Conservation (phyloP, 2,797 vertebrate genomes). For the Premnoplex brunnescens region DNA sequence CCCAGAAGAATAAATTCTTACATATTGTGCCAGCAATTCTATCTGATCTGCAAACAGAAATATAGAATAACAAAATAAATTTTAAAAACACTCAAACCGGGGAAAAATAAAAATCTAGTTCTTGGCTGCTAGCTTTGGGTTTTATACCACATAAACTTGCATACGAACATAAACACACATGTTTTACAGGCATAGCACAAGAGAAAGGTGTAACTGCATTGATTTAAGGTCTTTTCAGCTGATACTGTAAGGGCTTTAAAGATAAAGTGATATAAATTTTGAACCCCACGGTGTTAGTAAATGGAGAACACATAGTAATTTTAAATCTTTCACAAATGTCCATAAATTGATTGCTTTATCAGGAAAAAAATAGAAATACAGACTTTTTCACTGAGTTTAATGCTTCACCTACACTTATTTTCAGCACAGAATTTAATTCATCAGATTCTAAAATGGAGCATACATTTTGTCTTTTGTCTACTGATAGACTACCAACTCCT, state of each 20-base stretch:
- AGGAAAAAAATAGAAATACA: accelerated
- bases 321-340: not conserved
- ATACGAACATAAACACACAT: accelerated
- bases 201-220: not conserved
- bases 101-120: not conserved
- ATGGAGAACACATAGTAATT: not conserved
- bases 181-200: not conserved
- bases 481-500: not conserved
- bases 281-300: not conserved
- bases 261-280: not conserved
- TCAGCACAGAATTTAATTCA: not conserved
- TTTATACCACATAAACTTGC: not conserved
- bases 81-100: not conserved
- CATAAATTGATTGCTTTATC: not conserved
- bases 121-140: not conserved
- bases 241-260: not conserved
- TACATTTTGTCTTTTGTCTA: not conserved
- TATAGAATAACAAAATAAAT: slow-evolving; percentile 70
- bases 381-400: not conserved
- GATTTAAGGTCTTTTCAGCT: not conserved
- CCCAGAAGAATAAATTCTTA: slow-evolving; percentile 12
- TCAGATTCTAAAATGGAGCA: not conserved
- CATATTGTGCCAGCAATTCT: slow-evolving; percentile 68
- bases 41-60: slow-evolving; percentile 76
- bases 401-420: not conserved